phyloP scores from a whole-genome alignment of 2,888 invertebrate genomes.

The Ormyrus pomaceus region DNA sequence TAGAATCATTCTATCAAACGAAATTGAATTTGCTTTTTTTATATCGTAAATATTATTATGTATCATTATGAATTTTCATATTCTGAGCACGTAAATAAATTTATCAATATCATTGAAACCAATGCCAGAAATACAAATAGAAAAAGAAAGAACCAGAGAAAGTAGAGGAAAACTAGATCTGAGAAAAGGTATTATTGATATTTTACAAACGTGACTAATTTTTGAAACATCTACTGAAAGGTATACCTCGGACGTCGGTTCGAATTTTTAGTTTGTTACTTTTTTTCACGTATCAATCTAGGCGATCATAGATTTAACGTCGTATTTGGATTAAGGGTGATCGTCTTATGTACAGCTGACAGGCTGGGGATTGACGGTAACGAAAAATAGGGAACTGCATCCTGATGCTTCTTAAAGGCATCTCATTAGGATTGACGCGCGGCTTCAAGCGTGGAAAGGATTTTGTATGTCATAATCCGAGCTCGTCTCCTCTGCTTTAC shows the following conservation, averaged over 20 bases:
- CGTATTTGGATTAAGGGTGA: constrained; percentile 20
- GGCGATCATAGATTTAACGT: constrained; percentile 7
- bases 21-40: too few relatives aligned
- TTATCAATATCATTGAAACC: too few relatives aligned
- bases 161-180: too few relatives aligned
- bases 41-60: too few relatives aligned
- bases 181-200: not conserved
- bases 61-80: too few relatives aligned
- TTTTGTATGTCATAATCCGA: not conserved
- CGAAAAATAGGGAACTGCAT: constrained; percentile 8
- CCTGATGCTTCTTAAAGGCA: constrained; percentile 8
- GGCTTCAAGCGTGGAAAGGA: constrained; percentile 4
- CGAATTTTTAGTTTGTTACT: not conserved
- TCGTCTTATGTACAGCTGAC: constrained; percentile 26
- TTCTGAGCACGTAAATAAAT: too few relatives aligned
- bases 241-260: not conserved
- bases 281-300: not conserved
- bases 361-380: constrained; percentile 29
- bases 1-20: too few relatives aligned
- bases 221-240: not conserved
- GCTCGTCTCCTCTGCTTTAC: not conserved
- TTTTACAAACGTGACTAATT: not conserved
- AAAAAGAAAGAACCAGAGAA: too few relatives aligned
- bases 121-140: too few relatives aligned
- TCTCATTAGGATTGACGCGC: constrained; percentile 32